Evolutionary conservation across 2,797 vertebrate genomes (phyloP), one percentile per base, ranked within the genome.

Genomic region (Aldrovandia affinis): DNA sequence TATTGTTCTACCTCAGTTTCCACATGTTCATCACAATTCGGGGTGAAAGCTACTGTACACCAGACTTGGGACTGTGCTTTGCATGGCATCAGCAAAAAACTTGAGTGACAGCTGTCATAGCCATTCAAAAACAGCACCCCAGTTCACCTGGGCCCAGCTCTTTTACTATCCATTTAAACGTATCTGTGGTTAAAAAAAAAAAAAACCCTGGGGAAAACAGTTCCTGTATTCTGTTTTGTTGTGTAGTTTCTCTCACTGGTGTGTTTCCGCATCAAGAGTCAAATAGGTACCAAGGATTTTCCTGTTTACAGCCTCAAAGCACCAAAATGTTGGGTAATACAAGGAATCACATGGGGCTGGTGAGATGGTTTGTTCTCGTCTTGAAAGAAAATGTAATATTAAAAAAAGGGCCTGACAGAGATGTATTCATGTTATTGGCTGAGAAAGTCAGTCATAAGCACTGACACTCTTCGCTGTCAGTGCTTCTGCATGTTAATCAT

Each of bases 11-110:
- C 88, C 89, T 59, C 84, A 0, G 25, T 90, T 92, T 88, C 87
- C 88, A 90, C 89, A 88, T 77, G 86, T 91, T 92, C 89, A 92
- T 92, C 91, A 87, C 89, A 86, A 91, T 90, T 91, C 89, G 89
- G 89, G n/a, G 85, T 89, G 92, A 91, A 91, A 87, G 86, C 85
- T 79, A 54, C 85, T 54, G 84, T 57, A 85, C 28, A 83, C 82
- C 68, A 3, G 86, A 82, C 59, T 81, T 14, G 83, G n/a, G 81
- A 84, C 84, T 85, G 15, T 25, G 80, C 39, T 83, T 57, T 30
- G 9, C 80, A 70, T 39, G 78, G 83, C 81, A 88, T 91, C 90
- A 92, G 89, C 90, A 92, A 88, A 91, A n/a, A 89, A 1, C 28
- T 44, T 3, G 63, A 18, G 30, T 50, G 39, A 81, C 65, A 68